phyloP scores from a whole-genome alignment of 1,140 invertebrate species.

The Tetranychus urticae region DNA sequence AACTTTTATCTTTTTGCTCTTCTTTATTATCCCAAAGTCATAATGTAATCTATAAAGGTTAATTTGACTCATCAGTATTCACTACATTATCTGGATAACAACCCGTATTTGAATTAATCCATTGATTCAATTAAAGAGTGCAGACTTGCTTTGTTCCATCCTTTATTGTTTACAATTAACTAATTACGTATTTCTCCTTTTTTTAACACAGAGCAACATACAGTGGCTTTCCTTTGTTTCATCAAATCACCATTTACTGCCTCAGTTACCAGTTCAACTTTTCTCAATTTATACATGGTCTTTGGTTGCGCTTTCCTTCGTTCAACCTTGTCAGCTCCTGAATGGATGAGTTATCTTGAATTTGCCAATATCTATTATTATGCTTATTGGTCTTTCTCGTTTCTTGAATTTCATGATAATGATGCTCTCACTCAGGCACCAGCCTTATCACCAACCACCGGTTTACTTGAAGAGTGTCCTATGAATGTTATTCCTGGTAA shows the following conservation, averaged over 20 bases:
- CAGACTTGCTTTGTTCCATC: not conserved
- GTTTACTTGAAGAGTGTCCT: conserved; percentile 19
- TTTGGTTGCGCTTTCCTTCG: conserved; percentile 53
- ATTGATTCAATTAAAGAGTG: conserved; percentile 16
- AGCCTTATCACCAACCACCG: conserved; percentile 13
- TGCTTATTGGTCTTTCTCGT: conserved; percentile 39
- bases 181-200: not conserved
- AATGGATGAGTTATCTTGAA: conserved; percentile 51
- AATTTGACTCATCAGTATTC: not conserved
- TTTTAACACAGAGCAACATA: conserved; percentile 39
- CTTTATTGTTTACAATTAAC: not conserved
- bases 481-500: conserved; percentile 22
- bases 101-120: not conserved
- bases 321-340: conserved; percentile 34
- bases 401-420: conserved; percentile 30
- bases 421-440: conserved; percentile 12
- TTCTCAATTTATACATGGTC: conserved; percentile 43
- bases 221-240: conserved; percentile 51
- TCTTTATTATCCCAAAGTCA: not conserved
- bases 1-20: not conserved
- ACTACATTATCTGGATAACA: not conserved
- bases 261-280: conserved; percentile 44
- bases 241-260: conserved; percentile 48
- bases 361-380: conserved; percentile 51
- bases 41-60: not conserved